Evolutionary conservation across 2,113 vertebrate species (phyloP).

Genomic region (Anoura caudifer): DNA sequence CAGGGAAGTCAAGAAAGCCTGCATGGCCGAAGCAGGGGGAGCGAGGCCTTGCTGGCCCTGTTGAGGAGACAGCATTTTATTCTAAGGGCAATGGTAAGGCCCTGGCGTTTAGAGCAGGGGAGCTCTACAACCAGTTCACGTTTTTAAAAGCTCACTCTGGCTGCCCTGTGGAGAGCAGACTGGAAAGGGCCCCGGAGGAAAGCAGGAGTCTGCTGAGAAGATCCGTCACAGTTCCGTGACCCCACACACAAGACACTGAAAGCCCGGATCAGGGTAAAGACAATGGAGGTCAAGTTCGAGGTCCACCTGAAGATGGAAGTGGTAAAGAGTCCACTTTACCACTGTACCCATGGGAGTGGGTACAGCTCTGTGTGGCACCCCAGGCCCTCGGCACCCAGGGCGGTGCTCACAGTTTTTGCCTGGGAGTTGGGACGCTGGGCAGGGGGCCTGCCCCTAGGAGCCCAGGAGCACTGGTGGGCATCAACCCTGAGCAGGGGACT

Average conservation of each 20-base stretch:
- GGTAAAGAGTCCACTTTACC: too few species aligned
- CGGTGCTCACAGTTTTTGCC: too few species aligned
- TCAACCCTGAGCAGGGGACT: too few species aligned
- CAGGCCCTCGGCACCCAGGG: too few species aligned
- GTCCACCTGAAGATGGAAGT: not conserved
- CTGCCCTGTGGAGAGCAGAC: not conserved
- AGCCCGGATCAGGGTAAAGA: not conserved
- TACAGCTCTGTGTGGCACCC: too few species aligned
- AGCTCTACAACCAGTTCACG: not conserved
- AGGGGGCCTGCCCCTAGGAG: too few species aligned
- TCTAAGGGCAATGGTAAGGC: not conserved
- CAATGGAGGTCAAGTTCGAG: not conserved
- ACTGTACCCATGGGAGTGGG: too few species aligned
- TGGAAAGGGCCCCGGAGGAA: not conserved
- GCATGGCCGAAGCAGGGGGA: not conserved
- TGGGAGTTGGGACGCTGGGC: too few species aligned
- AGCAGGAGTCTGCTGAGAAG: not conserved
- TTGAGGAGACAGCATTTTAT: not conserved
- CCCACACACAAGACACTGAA: not conserved
- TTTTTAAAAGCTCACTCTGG: not conserved
- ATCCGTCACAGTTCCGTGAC: rapidly evolving
- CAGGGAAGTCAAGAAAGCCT: not conserved
- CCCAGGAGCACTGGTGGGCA: too few species aligned
- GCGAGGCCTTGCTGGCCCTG: too few species aligned
- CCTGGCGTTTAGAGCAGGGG: not conserved